These are phyloP conservation scores for Rousettus leschenaultii DNA, from an alignment of 2,113 vertebrate species.

Conservation along the genomic window DNA sequence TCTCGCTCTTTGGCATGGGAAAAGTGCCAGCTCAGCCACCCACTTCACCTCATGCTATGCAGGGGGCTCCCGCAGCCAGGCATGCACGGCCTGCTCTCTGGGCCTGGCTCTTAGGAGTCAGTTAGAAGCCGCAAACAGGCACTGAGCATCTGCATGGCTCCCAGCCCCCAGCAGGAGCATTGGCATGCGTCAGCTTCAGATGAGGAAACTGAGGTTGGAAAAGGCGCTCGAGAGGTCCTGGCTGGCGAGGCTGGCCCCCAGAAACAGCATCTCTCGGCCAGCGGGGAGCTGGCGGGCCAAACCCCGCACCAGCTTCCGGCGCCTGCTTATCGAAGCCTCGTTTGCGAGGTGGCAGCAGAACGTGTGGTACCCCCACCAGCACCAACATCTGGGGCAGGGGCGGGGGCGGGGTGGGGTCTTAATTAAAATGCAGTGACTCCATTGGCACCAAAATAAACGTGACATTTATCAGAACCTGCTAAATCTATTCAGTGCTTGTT, in stretches of 20 bases:
- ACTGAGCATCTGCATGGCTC: background rate
- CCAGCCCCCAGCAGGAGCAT: background rate
- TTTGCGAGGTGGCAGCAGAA: background rate
- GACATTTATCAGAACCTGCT: conserved; percentile 40
- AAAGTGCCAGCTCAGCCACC: conserved; percentile 26
- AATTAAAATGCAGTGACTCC: conserved; percentile 75
- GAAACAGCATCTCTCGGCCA: background rate
- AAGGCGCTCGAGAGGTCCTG: background rate
- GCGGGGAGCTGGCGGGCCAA: background rate
- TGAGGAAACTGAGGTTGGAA: conserved; percentile 38
- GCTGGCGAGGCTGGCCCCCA: background rate
- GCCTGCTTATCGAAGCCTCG: background rate
- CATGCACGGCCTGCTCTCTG: background rate
- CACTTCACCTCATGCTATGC: background rate
- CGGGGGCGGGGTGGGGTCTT: conserved; percentile 44
- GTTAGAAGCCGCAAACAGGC: background rate
- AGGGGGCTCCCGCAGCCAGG: background rate
- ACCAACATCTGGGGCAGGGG: conserved; percentile 68
- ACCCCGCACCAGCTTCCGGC: background rate
- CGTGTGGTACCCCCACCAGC: background rate
- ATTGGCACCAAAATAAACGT: conserved; percentile 73
- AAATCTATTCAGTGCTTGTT: conserved; percentile 66
- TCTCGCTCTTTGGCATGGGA: background rate
- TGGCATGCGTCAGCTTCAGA: background rate
- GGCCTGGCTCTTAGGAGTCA: conserved; percentile 2